Evolutionary conservation across 2,113 vertebrate genomes (phyloP), one percentile per base, ranked within the genome.

Genomic region (Rhinopomastus cyanomelas): DNA sequence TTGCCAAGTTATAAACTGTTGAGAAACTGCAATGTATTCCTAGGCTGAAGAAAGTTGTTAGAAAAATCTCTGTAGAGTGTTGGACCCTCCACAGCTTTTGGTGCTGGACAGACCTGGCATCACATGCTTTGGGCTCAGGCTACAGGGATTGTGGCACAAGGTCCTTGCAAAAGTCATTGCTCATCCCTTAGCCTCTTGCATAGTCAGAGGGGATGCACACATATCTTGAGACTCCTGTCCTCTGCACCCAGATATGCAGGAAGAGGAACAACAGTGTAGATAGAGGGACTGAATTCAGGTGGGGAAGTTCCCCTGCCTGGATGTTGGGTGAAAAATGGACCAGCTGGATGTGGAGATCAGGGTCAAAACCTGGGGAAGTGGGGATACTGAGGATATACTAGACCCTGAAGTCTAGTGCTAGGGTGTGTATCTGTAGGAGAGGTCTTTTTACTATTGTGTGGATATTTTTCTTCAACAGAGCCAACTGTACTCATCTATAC

Each of bases 1-100:
- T 80, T 90, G 75, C 78, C 75, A 94, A 76, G 62, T 82, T 89
- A 73, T 69, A 93, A 93, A 85, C 46, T 92, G 66, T 80, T 80
- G 71, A 85, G 69, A 89, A 82, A 48, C 12, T 44, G 16, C 23
- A 42, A 61, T 79, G 81, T 93, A 76, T 90, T 93, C 51, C 27
- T 32, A 39, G 59, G 68, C 25, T 37, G 59, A 87, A 88, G 53
- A 85, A 67, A 48, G 25, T 67, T 81, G 53, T 67, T 64, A 72
- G 49, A 90, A 53, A 93, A 85, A 66, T 72, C 71, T 62, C 34
- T 72, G 59, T 60, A 62, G 46, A 53, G 13, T 55, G 12, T 65
- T 87, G 51, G 56, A 92, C n/a, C 9, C 4, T 82, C 53, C 59
- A 21, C 59, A 51, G 18, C 39, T 85, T 85, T 55, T 75, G 65